Evolutionary conservation across 2,888 invertebrate species (phyloP).

Genomic region (Cephus nigrinus): DNA sequence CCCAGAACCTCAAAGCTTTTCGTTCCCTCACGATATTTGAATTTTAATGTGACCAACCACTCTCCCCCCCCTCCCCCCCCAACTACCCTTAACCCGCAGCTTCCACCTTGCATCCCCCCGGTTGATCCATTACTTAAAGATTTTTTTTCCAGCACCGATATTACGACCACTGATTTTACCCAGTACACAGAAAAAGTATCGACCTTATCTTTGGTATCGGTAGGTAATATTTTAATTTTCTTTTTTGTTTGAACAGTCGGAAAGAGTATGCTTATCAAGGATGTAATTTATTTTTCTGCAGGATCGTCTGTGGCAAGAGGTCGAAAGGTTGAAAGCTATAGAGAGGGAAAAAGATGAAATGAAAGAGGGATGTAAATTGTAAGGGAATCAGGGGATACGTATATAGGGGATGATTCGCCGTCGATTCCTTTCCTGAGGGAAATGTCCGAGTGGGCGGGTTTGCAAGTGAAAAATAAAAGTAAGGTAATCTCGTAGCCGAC

Average conservation of each 20-base stretch:
- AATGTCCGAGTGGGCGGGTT: not conserved
- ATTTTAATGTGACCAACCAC: slow-evolving; percentile 46
- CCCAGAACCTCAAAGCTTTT: slow-evolving; percentile 41
- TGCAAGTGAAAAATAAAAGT: not conserved
- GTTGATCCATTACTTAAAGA: not conserved
- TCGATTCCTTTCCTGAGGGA: not conserved
- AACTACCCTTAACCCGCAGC: not conserved
- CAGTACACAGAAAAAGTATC: not conserved
- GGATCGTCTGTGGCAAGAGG: not conserved
- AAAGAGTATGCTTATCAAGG: not conserved
- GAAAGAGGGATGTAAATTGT: not conserved
- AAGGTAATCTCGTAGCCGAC: not conserved
- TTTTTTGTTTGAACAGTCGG: not conserved
- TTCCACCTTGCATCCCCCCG: not conserved
- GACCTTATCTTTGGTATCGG: not conserved
- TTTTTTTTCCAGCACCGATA: not conserved
- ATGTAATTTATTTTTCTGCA: not conserved
- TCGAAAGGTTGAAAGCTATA: not conserved
- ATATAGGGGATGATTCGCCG: not conserved
- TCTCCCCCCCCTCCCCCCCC: not conserved
- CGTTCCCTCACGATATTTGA: slow-evolving; percentile 46
- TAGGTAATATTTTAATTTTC: not conserved
- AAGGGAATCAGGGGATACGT: not conserved
- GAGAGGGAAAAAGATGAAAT: too few relatives aligned
- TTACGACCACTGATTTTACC: not conserved